Evolutionary conservation across 2,113 vertebrate species (phyloP), one percentile per base, ranked within the genome.

Genomic region (Paedocypris sp.): DNA sequence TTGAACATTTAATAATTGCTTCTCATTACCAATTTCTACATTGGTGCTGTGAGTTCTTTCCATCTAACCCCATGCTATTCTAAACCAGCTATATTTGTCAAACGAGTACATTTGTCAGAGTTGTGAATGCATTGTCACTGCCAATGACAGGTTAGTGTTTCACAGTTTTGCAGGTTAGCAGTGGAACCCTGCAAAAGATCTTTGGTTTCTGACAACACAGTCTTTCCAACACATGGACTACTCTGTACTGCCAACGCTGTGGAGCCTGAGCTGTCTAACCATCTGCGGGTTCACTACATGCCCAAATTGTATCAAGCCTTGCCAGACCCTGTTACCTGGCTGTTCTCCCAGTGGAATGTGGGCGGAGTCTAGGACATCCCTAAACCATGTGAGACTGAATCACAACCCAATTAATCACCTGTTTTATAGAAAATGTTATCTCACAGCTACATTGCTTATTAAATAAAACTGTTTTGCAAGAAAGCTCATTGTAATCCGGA

Each of bases 311-410:
- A 42, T 41, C 49, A n/a, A 45, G 23, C 47, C 58, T 52, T 68
- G 66, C 66, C 66, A 68, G 66, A 57, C 45, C 53, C 38, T 12
- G 39, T 51, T 41, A 51, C 49, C 36, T 59, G 41, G 65, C 59
- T 53, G 50, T 54, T 23, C 42, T 63, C 51, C 54, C 39, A 45
- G 38, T 43, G 32, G 39, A 58, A 45, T 20, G 50, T 63, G 41
- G 42, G 58, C 58, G 41, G 15, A 39, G 45, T 62, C 43, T 45
- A 54, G 66, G 52, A 63, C 25, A 49, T 68, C 53, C 60, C 66
- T 63, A 38, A 28, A 46, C 45, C 58, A 32, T 42, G 48, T 35
- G 36, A 59, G 36, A 33, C 36, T 43, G 52, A 25, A 42, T 63
- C 52, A 31, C 39, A 41, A 35, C 29, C 28, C 8, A 4, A 23